Conservation (phyloP, 2,113 vertebrate genomes). For the Murina feae region DNA sequence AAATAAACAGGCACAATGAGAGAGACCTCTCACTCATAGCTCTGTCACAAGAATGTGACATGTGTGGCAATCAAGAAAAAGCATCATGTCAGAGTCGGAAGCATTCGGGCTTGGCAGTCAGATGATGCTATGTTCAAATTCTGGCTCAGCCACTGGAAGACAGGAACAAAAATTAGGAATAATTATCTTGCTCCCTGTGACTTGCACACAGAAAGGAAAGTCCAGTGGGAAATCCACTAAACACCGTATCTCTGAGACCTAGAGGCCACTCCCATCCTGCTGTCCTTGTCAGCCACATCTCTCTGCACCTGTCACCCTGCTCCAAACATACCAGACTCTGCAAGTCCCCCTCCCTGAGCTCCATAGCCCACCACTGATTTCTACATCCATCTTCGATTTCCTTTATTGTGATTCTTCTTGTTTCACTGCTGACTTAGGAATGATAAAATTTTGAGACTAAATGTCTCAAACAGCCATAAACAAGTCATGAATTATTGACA, state of each 20-base stretch:
- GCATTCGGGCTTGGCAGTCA: neutral
- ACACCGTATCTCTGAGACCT: neutral
- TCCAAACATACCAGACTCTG: neutral
- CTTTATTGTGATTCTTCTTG: neutral
- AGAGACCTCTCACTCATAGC: neutral
- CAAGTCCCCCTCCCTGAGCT: neutral
- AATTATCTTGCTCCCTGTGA: neutral
- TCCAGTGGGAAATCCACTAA: neutral
- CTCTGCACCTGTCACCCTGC: neutral
- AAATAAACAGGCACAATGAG: neutral
- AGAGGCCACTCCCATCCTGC: neutral
- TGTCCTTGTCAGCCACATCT: neutral
- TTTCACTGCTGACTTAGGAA: neutral
- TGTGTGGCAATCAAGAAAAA: neutral
- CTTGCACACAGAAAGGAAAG: neutral
- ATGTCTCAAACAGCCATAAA: neutral
- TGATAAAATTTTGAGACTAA: neutral
- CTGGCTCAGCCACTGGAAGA: neutral
- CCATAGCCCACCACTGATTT: neutral
- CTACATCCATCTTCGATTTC: neutral
- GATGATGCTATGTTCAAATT: neutral
- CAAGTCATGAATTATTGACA: neutral
- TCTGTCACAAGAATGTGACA: neutral
- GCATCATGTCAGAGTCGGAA: neutral
- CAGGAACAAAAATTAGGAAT: neutral